phyloP scores from a whole-genome alignment of 2,113 vertebrate genomes.

The Pangasianodon gigas region DNA sequence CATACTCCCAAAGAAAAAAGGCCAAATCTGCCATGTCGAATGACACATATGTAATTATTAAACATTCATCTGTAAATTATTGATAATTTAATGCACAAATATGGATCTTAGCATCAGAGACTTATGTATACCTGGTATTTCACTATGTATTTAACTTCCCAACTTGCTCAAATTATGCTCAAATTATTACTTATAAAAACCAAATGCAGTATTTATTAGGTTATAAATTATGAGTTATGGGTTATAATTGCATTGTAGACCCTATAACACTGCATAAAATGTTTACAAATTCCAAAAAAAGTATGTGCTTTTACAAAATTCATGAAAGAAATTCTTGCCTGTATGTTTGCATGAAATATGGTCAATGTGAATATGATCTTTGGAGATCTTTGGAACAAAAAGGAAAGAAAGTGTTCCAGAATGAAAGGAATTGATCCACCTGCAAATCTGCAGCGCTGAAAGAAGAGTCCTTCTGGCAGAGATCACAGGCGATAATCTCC shows the following conservation, averaged over 20 bases:
- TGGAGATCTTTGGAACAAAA: background rate
- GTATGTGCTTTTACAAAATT: background rate
- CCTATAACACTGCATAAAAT: background rate
- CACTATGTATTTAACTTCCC: background rate
- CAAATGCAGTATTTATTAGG: background rate
- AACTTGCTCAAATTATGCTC: background rate
- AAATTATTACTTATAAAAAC: background rate
- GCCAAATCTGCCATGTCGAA: background rate
- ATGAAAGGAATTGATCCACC: background rate
- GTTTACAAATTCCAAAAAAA: background rate
- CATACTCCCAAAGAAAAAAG: background rate
- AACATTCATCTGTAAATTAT: background rate
- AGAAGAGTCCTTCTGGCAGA: conserved; percentile 3
- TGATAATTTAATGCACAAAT: background rate
- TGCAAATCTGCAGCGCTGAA: conserved; percentile 4
- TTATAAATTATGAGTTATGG: background rate
- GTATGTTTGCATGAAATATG: background rate
- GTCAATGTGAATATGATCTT: background rate
- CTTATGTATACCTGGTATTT: background rate
- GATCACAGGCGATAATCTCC: conserved; percentile 13
- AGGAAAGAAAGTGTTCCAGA: background rate
- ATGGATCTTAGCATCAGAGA: background rate
- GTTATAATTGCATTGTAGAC: background rate
- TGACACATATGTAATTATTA: background rate
- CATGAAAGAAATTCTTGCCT: background rate